Conservation (phyloP, 2,113 vertebrate species). For the Forbesichthys agassizii region DNA sequence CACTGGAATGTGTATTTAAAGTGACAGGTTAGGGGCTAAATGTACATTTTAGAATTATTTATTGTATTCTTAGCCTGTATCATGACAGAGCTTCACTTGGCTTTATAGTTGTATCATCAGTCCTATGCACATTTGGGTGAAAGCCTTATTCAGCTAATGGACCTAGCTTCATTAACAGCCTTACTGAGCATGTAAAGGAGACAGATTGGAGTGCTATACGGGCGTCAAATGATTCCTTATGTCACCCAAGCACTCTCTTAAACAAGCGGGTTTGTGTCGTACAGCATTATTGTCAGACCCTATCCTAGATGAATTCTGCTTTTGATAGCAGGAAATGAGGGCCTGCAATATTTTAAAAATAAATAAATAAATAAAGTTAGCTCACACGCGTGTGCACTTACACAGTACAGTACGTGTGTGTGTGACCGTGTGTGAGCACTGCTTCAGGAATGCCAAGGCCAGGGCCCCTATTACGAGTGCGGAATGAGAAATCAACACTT, state of each 20-base stretch:
- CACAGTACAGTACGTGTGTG: background rate
- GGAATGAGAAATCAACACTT: slow-evolving; percentile 70
- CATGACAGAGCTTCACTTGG: background rate
- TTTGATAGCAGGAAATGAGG: slow-evolving; percentile 27
- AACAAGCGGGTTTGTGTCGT: slow-evolving; percentile 43
- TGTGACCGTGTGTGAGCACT: slow-evolving; percentile 15
- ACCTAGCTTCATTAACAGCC: slow-evolving; percentile 2
- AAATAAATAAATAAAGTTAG: slow-evolving; percentile 7
- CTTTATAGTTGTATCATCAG: too few relatives aligned
- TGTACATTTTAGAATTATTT: slow-evolving; percentile 23
- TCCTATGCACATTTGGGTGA: background rate
- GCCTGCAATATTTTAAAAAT: background rate
- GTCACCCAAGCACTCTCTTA: slow-evolving; percentile 37
- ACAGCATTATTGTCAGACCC: slow-evolving; percentile 33
- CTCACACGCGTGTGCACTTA: background rate
- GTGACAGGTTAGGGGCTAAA: slow-evolving; percentile 13
- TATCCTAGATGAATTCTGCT: slow-evolving; percentile 41
- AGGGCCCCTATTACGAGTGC: slow-evolving; percentile 51
- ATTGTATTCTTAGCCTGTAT: background rate
- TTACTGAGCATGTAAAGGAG: background rate
- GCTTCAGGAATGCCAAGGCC: slow-evolving; percentile 60
- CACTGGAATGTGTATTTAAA: slow-evolving; percentile 25
- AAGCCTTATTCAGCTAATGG: slow-evolving; percentile 13
- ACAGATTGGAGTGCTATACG: background rate
- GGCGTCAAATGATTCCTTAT: slow-evolving; percentile 29